Conservation (phyloP, 2,888 invertebrate species). For the Teleogryllus oceanicus region DNA sequence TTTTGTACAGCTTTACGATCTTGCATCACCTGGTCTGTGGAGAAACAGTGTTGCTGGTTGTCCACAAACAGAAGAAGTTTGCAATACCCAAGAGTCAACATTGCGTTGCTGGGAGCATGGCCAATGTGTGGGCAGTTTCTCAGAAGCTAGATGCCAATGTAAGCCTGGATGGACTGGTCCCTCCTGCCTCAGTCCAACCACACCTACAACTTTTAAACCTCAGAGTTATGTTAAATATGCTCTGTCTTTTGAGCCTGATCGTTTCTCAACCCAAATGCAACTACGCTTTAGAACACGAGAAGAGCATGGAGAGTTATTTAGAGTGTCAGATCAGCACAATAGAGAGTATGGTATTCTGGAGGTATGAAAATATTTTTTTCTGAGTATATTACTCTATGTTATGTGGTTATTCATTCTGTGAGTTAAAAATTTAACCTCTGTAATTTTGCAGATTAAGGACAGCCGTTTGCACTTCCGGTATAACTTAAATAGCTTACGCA, state of each 20-base stretch:
- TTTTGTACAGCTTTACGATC: conserved; percentile 71
- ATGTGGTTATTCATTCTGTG: not conserved
- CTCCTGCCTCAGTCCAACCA: conserved; percentile 78
- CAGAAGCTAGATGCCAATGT: conserved; percentile 88
- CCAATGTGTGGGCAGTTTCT: conserved; percentile 87
- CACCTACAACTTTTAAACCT: conserved; percentile 86
- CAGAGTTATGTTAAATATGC: conserved; percentile 97
- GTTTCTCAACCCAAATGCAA: conserved; percentile 89
- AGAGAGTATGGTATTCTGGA: conserved; percentile 88
- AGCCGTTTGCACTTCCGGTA: conserved; percentile 86
- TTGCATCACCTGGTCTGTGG: conserved; percentile 87
- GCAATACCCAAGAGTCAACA: conserved; percentile 81
- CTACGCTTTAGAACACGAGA: conserved; percentile 90
- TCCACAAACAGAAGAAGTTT: conserved; percentile 87
- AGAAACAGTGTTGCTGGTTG: conserved; percentile 86
- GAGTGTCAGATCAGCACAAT: conserved; percentile 91
- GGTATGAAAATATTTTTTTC: conserved; percentile 44
- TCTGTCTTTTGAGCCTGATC: conserved; percentile 87
- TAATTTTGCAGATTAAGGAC: conserved; percentile 70
- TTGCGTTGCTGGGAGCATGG: conserved; percentile 89
- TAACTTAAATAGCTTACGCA: conserved; percentile 85
- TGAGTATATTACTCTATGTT: not conserved
- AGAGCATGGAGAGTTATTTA: conserved; percentile 87
- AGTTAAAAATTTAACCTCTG: not conserved
- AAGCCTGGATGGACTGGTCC: conserved; percentile 94